A percentile compares a stretch with the other conserved stretches of the same genome.
Conservation (phyloP, 1,140 invertebrate species). For the Prorops nasuta region DNA sequence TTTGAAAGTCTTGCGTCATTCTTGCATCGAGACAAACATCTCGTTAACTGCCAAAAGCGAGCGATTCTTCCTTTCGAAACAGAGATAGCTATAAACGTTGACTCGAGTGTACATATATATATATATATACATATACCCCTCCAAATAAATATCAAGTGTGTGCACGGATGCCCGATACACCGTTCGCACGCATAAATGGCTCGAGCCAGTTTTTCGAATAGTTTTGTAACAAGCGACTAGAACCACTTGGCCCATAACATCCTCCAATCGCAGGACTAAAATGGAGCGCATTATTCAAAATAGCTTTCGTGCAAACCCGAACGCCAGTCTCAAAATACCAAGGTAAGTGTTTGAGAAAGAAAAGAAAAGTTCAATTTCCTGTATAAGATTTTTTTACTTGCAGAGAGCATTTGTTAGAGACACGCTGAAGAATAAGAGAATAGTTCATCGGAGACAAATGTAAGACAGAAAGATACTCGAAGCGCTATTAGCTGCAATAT, state of each 20-base stretch:
- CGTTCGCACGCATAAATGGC: neutral
- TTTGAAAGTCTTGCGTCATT: constrained; percentile 21
- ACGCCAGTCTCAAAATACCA: too few species aligned
- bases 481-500: too few species aligned
- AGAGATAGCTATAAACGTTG: too few species aligned
- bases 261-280: constrained; percentile 12
- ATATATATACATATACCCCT: too few species aligned
- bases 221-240: constrained; percentile 17
- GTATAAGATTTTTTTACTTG: neutral
- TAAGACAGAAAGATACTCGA: too few species aligned
- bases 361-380: neutral
- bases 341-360: too few species aligned
- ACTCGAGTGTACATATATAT: too few species aligned
- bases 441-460: too few species aligned
- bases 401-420: neutral
- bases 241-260: constrained; percentile 12
- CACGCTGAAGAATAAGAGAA: too few species aligned
- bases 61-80: too few species aligned
- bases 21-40: constrained; percentile 10
- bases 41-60: too few species aligned
- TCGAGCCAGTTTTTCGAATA: constrained; percentile 28
- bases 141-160: too few species aligned
- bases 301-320: neutral
- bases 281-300: constrained; percentile 15
- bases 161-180: neutral